phyloP scores from a whole-genome alignment of 92 coral and sea anemone species.

The Epizoanthus rinbou region DNA sequence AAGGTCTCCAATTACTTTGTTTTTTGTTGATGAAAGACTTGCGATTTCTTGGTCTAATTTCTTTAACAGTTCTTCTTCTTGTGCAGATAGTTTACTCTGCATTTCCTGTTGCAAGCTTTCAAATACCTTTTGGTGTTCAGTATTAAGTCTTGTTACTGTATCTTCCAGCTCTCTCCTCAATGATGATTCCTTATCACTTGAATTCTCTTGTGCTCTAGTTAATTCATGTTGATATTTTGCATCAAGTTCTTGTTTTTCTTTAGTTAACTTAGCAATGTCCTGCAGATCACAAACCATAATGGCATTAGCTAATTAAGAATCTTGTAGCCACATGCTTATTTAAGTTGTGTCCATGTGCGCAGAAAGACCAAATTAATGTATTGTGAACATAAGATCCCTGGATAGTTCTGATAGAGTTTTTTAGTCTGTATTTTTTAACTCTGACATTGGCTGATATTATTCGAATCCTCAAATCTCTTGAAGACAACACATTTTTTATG shows the following conservation, averaged over 20 bases:
- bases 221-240: conserved; percentile 80
- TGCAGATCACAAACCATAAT: conserved; percentile 12
- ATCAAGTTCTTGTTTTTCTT: conserved; percentile 82
- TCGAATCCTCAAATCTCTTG: no score
- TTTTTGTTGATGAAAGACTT: conserved; percentile 63
- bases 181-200: conserved; percentile 72
- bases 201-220: conserved; percentile 65
- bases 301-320: no score
- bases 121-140: conserved; percentile 58
- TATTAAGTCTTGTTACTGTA: conserved; percentile 50
- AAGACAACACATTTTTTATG: no score
- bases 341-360: no score
- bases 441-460: no score
- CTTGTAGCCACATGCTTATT: no score
- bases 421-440: no score
- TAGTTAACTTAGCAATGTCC: conserved; percentile 72
- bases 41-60: conserved; percentile 70
- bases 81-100: conserved; percentile 49
- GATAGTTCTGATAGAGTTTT: no score
- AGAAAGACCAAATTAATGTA: no score
- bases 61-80: conserved; percentile 57
- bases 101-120: conserved; percentile 63
- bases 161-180: conserved; percentile 75
- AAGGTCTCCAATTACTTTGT: conserved; percentile 64
- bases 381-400: no score